Evolutionary conservation across 2,888 invertebrate species (phyloP), one percentile per base, ranked within the genome.

Genomic region (Hydroisotoma schaefferi): DNA sequence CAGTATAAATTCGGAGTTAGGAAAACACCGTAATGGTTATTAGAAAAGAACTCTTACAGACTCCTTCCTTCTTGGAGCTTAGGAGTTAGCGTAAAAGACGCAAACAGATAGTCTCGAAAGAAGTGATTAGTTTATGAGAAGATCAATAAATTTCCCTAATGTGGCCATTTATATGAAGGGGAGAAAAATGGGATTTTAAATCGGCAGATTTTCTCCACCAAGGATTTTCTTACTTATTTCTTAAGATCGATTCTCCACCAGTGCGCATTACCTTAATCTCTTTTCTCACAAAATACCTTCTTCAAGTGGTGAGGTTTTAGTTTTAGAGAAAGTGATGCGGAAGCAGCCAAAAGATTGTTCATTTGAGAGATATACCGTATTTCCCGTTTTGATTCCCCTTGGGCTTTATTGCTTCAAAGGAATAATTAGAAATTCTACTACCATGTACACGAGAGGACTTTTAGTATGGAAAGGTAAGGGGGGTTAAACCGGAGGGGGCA

Each of bases 71-170:
- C 18, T 33, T 52, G 52, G 52, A 18, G 28, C 37, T 22, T 28
- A 28, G 29, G 49, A 23, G 52, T 52, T n/a, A n/a, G 52, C 37
- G 52, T 37, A 52, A 23, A 22, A 49, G 23, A 46, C 12, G 23
- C 23, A 52, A 27, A 28, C 28, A 23, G 29, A 29, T 5, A 37
- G 37, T 49, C 28, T 25, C 18, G 37, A 54, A 37, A 18, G 28
- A 53, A 62, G 69, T 69, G 69, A 69, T 69, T 69, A 69, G 65
- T 69, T 65, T 57, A 57, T 56, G 61, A 60, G 62, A 58, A 37
- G 65, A 70, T 70, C 67, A 65, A 70, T 70, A 70, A 70, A 70
- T 70, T 70, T 68, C 64, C 69, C 67, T 70, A 70, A 70, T 70
- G 70, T 66, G 54, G 56, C 66, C 68, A 67, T 68, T 70, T 68